Evolutionary conservation across 2,797 vertebrate species (phyloP).

Genomic region (Semotilus atromaculatus): DNA sequence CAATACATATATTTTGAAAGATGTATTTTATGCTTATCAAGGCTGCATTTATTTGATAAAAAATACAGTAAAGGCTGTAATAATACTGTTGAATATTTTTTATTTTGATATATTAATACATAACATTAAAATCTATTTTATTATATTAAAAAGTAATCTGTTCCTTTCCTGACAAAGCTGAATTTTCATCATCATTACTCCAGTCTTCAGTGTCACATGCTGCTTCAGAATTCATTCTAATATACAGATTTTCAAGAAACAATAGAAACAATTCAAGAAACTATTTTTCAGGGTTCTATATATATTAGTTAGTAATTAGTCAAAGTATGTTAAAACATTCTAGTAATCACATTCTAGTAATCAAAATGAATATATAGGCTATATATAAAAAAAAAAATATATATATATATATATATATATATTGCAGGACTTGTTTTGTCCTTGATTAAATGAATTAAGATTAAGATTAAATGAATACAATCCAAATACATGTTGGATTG

Average conservation of each 20-base stretch:
- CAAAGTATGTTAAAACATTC: background rate
- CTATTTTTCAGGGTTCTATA: too few species aligned
- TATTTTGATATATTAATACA: background rate
- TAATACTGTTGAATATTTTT: background rate
- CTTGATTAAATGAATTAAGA: too few species aligned
- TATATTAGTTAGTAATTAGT: too few species aligned
- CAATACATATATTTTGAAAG: background rate
- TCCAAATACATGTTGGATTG: background rate
- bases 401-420: too few species aligned
- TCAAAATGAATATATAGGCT: background rate
- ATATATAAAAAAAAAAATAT: too few species aligned
- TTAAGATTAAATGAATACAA: background rate
- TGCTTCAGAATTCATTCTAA: too few species aligned
- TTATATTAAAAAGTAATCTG: background rate
- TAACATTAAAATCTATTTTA: background rate
- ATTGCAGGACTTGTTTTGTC: background rate
- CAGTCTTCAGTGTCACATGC: too few species aligned
- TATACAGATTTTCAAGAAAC: background rate
- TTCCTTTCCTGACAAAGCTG: too few species aligned
- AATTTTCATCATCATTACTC: background rate
- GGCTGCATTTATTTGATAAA: background rate
- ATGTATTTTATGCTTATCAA: background rate
- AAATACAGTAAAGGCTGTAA: background rate
- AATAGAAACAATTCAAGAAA: too few species aligned
- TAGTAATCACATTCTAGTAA: background rate